A percentile compares a stretch with the other conserved stretches of the same genome.
phyloP scores from a whole-genome alignment of 2,888 invertebrate species.

The Drosophila formosana region DNA sequence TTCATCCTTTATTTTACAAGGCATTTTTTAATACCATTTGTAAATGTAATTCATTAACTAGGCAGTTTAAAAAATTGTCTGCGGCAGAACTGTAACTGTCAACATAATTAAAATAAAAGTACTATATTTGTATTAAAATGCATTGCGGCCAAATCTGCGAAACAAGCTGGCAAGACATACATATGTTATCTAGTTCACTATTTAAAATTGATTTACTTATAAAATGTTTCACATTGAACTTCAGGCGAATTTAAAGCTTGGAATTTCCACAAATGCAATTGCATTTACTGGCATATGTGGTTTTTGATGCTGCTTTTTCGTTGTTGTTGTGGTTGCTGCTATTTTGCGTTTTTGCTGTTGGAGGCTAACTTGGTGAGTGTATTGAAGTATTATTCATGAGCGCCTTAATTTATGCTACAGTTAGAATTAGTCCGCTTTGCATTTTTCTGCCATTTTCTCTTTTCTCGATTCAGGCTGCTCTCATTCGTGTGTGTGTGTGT shows the following conservation, averaged over 20 bases:
- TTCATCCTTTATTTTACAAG: no score
- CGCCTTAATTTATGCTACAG: constrained; percentile 78
- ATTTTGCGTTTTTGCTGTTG: constrained; percentile 20
- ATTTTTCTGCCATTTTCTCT: constrained; percentile 58
- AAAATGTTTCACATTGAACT: not conserved
- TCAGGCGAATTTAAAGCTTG: constrained; percentile 13
- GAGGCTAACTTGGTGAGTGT: constrained; percentile 50
- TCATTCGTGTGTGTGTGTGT: constrained; percentile 13
- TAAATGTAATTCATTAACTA: no score
- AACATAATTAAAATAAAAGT: no score
- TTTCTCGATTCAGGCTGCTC: constrained; percentile 13
- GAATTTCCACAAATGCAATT: constrained; percentile 36
- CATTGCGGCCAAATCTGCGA: no score
- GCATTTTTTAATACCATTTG: no score
- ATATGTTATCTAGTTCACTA: no score
- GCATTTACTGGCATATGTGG: constrained; percentile 73
- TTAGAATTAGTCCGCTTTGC: constrained; percentile 76
- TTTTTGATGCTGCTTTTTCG: constrained; percentile 53
- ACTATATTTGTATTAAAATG: no score
- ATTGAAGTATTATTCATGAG: constrained; percentile 80
- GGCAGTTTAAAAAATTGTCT: no score
- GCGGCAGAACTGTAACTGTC: no score
- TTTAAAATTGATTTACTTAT: no score
- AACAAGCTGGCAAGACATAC: no score
- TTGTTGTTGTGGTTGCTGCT: constrained; percentile 25